These are phyloP conservation scores for Carcharodon carcharias DNA, from an alignment of 2,797 vertebrate genomes.

Conservation along the genomic window DNA sequence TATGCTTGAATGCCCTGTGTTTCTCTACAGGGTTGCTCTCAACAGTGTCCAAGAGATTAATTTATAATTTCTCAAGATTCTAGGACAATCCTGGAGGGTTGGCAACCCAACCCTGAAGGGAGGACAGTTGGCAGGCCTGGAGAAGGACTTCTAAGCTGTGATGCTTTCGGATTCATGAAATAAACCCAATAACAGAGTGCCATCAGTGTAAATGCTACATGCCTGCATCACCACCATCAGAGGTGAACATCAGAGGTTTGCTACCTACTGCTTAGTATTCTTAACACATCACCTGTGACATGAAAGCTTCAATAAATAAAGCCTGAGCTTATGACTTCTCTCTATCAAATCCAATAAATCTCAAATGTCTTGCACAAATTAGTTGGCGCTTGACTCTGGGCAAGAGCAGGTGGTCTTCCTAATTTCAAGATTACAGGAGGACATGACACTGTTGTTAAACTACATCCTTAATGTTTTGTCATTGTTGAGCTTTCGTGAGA, in stretches of 20 bases:
- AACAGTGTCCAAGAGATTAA: not conserved
- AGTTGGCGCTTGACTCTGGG: not conserved
- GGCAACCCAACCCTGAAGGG: not conserved
- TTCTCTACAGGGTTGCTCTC: not conserved
- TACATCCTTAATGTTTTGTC: not conserved
- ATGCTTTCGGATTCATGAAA: not conserved
- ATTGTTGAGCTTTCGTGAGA: not conserved
- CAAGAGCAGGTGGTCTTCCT: not conserved
- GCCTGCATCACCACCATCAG: not conserved
- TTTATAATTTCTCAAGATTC: not conserved
- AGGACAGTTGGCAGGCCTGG: not conserved
- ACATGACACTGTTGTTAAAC: not conserved
- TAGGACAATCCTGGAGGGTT: not conserved
- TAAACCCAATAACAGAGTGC: not conserved
- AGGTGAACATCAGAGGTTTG: not conserved
- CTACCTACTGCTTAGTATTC: not conserved
- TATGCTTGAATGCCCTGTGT: no score
- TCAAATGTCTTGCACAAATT: not conserved
- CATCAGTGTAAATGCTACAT: not conserved
- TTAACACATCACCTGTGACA: not conserved
- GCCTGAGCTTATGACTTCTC: not conserved
- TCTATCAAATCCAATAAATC: not conserved
- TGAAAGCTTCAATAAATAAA: not conserved
- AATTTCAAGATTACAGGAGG: conserved; percentile 1
- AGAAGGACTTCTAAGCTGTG: not conserved